Conservation (phyloP, 2,888 invertebrate species). For the Tridacna crocea region DNA sequence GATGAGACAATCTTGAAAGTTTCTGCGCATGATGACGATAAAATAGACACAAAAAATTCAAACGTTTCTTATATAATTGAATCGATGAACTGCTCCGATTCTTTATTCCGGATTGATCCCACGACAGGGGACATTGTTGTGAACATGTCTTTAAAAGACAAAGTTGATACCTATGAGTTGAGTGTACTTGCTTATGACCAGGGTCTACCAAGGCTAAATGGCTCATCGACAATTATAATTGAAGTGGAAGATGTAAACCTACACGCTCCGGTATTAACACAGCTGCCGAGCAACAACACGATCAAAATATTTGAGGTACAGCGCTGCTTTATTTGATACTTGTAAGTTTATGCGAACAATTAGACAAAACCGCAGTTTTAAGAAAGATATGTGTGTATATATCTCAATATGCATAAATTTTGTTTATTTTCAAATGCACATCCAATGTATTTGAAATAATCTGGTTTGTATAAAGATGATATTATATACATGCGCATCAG, state of each 20-base stretch:
- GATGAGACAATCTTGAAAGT: conserved; percentile 14
- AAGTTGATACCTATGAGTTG: conserved; percentile 30
- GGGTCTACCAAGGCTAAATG: conserved; percentile 32
- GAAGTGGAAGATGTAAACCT: conserved; percentile 46
- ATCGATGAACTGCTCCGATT: not conserved
- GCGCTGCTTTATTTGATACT: not conserved
- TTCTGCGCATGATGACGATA: conserved; percentile 42
- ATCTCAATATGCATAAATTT: too few species aligned
- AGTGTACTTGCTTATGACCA: conserved; percentile 36
- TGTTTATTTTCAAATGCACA: too few species aligned
- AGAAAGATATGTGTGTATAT: too few species aligned
- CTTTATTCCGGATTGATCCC: conserved; percentile 36
- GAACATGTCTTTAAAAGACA: conserved; percentile 37
- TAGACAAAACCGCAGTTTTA: too few species aligned
- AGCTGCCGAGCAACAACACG: conserved; percentile 27
- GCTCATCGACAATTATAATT: conserved; percentile 31
- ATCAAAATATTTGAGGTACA: conserved; percentile 51
- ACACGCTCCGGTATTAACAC: conserved; percentile 34
- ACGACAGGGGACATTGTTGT: conserved; percentile 32
- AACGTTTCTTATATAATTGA: conserved; percentile 7
- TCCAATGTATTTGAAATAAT: too few species aligned
- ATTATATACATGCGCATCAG: too few species aligned
- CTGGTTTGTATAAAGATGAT: too few species aligned
- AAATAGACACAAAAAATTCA: conserved; percentile 27
- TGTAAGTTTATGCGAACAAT: too few species aligned